A percentile compares a stretch with the other conserved stretches of the same genome.
These are phyloP conservation scores for Drosophila yakuba DNA, from an alignment of 1,140 invertebrate species.

Conservation along the genomic window DNA sequence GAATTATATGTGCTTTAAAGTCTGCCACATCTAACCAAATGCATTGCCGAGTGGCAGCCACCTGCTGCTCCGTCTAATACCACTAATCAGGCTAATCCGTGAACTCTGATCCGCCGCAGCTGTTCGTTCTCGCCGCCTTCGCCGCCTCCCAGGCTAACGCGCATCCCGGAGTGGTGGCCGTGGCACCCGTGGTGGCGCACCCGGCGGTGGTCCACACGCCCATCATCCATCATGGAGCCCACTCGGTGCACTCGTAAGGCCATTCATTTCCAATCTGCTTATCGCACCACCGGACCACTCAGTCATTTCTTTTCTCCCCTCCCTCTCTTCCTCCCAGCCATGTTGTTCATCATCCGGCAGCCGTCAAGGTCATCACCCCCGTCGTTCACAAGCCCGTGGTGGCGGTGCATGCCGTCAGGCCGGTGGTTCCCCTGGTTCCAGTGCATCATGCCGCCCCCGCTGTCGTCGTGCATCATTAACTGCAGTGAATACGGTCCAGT, in stretches of 20 bases:
- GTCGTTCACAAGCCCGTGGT: constrained; percentile 83
- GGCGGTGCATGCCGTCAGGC: constrained; percentile 85
- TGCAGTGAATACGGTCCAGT: not conserved
- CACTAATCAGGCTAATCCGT: constrained; percentile 26
- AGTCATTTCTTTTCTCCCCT: not conserved
- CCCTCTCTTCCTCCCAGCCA: constrained; percentile 42
- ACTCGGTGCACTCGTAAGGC: constrained; percentile 83
- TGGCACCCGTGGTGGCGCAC: constrained; percentile 86
- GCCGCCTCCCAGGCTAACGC: constrained; percentile 61
- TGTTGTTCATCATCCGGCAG: constrained; percentile 78
- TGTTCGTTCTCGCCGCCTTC: constrained; percentile 66
- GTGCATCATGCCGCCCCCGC: constrained; percentile 86
- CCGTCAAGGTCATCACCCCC: constrained; percentile 73
- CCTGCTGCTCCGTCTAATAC: constrained; percentile 9
- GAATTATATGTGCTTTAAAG: not conserved
- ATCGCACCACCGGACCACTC: constrained; percentile 12
- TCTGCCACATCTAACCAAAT: not conserved
- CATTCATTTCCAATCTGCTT: constrained; percentile 33
- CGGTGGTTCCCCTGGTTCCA: constrained; percentile 85
- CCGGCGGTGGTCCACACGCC: constrained; percentile 69
- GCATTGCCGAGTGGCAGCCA: not conserved
- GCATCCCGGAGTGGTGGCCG: constrained; percentile 75
- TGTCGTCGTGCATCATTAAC: constrained; percentile 84
- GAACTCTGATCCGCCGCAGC: constrained; percentile 42
- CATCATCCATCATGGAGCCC: constrained; percentile 75